Conservation (phyloP, 2,888 invertebrate species). For the Taphrorychus bicolor region DNA sequence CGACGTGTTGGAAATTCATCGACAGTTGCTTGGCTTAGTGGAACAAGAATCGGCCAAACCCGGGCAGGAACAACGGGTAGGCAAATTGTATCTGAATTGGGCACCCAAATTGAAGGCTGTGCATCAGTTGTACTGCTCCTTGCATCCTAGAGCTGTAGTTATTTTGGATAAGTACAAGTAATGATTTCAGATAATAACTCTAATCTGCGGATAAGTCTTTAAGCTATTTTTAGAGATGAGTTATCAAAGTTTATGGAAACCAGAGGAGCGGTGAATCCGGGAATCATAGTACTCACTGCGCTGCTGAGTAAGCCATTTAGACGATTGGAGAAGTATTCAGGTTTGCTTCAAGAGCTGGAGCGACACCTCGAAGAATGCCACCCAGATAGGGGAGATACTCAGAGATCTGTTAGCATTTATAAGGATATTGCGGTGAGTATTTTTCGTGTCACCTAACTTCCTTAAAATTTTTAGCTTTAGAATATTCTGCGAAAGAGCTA, state of each 20-base stretch:
- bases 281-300: slow-evolving; percentile 88
- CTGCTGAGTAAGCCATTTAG: slow-evolving; percentile 95
- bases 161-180: slow-evolving; percentile 93
- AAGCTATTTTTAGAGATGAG: slow-evolving; percentile 69
- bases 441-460: too few relatives aligned
- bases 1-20: slow-evolving; percentile 86
- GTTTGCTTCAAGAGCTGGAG: slow-evolving; percentile 93
- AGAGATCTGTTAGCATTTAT: slow-evolving; percentile 92
- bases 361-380: slow-evolving; percentile 95
- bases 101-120: slow-evolving; percentile 83
- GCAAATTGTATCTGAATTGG: slow-evolving; percentile 87
- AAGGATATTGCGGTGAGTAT: slow-evolving; percentile 89
- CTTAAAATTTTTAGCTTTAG: too few relatives aligned
- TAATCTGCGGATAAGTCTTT: not conserved
- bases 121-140: slow-evolving; percentile 88
- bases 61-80: slow-evolving; percentile 82
- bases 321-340: slow-evolving; percentile 92
- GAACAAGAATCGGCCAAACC: slow-evolving; percentile 80
- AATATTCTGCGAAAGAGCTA: too few relatives aligned
- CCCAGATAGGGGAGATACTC: slow-evolving; percentile 95
- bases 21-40: slow-evolving; percentile 77
- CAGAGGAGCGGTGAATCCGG: slow-evolving; percentile 84
- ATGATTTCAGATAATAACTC: slow-evolving; percentile 50
- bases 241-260: slow-evolving; percentile 88
- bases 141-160: slow-evolving; percentile 94